Percentiles rank a stretch among this genome's conserved stretches.
phyloP scores from a whole-genome alignment of 2,888 invertebrate genomes.

The Chymomyza procnemis region DNA sequence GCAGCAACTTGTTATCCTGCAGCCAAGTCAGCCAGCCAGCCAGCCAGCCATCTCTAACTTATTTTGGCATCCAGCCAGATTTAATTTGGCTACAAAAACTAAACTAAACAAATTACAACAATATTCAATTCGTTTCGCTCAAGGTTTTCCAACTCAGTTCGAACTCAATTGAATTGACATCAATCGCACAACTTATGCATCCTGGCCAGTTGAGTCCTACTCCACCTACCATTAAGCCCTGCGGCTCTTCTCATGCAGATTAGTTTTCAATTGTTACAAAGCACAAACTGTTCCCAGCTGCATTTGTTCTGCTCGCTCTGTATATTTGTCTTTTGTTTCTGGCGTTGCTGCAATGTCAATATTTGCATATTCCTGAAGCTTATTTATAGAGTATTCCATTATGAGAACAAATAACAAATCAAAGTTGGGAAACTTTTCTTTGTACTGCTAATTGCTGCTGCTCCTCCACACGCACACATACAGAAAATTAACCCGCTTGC shows the following conservation, averaged over 20 bases:
- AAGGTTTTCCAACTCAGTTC: not conserved
- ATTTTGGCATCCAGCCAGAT: not conserved
- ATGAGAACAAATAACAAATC: not conserved
- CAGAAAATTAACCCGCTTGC: not conserved
- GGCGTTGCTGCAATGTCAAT: not conserved
- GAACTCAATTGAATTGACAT: not conserved
- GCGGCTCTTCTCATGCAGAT: slow-evolving; percentile 34
- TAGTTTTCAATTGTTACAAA: slow-evolving; percentile 34
- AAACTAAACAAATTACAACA: not conserved
- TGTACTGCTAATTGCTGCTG: slow-evolving; percentile 17
- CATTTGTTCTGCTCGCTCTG: slow-evolving; percentile 28
- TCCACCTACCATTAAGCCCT: not conserved
- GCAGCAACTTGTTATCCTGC: not conserved
- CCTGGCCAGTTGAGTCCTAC: not conserved
- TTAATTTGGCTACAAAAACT: not conserved
- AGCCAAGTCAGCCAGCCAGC: not conserved
- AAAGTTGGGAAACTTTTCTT: not conserved
- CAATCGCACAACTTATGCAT: not conserved
- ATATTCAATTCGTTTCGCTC: not conserved
- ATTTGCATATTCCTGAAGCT: not conserved
- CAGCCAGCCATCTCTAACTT: not conserved
- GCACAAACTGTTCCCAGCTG: slow-evolving; percentile 12
- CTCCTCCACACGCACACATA: no score
- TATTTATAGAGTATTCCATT: not conserved
- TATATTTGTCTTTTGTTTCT: slow-evolving; percentile 39